These are phyloP conservation scores for Etheostoma cragini DNA, from an alignment of 2,113 vertebrate genomes.

Conservation along the genomic window DNA sequence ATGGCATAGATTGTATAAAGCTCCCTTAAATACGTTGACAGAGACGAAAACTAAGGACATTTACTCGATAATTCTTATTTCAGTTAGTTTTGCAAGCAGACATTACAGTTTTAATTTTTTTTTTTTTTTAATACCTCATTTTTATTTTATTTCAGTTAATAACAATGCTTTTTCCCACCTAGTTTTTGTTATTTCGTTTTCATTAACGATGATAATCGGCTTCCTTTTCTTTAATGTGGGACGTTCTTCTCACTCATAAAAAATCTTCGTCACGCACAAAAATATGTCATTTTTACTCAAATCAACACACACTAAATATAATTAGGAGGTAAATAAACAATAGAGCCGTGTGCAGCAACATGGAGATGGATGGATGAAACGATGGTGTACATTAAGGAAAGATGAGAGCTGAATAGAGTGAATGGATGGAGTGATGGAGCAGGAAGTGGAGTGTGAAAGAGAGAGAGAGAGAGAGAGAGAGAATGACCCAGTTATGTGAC, in stretches of 20 bases:
- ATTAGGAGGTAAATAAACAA: background rate
- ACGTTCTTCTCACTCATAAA: slow-evolving; percentile 7
- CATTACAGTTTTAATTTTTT: no score
- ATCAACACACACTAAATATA: background rate
- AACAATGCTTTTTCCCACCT: no score
- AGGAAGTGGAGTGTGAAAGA: slow-evolving; percentile 1
- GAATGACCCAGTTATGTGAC: slow-evolving; percentile 69
- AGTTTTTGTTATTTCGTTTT: no score
- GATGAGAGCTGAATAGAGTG: slow-evolving; percentile 3
- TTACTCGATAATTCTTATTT: no score
- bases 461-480: slow-evolving; percentile 3
- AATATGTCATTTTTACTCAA: slow-evolving; percentile 11
- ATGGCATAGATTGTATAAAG: no score
- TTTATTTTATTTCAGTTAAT: no score
- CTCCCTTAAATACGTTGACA: no score
- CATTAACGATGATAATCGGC: no score
- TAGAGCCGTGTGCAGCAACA: background rate
- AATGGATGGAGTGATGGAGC: slow-evolving; percentile 10
- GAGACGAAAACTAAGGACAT: no score
- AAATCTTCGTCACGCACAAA: background rate
- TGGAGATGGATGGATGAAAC: background rate
- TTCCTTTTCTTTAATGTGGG: slow-evolving; percentile 33
- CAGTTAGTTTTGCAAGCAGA: no score
- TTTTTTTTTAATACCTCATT: no score
- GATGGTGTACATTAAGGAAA: background rate